These are phyloP conservation scores for Acheta domesticus DNA, from an alignment of 2,888 invertebrate species.

Conservation along the genomic window DNA sequence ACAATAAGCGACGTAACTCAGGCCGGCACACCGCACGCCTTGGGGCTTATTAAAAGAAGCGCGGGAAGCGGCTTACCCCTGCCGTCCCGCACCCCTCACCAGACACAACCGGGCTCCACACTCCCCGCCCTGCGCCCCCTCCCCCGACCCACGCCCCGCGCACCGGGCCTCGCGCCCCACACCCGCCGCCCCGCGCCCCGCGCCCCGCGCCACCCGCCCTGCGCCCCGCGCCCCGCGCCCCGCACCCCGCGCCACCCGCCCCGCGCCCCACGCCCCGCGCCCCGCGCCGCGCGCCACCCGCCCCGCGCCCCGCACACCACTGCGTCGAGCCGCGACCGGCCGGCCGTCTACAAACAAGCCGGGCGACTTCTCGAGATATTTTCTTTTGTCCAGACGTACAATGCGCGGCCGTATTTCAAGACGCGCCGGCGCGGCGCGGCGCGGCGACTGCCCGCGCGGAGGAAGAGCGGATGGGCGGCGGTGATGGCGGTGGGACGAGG, in stretches of 20 bases:
- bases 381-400: neutral
- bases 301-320: neutral
- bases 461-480: neutral
- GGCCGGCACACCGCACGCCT: no score
- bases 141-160: neutral
- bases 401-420: conserved; percentile 18
- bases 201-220: neutral
- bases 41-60: no score
- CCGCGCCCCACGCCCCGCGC: neutral
- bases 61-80: no score
- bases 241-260: neutral
- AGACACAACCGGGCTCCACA: neutral
- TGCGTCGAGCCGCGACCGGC: neutral
- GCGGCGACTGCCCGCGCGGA: neutral
- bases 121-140: neutral
- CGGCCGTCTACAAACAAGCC: conserved; percentile 1
- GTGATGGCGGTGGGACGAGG: no score
- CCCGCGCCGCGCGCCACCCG: neutral
- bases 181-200: neutral
- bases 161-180: neutral
- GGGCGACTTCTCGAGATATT: neutral
- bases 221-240: neutral
- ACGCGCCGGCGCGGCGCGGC: no score
- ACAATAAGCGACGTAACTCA: no score
- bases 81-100: no score